Evolutionary conservation across 2,113 vertebrate genomes (phyloP), one percentile per base, ranked within the genome.

Genomic region (Pterocles orientalis): DNA sequence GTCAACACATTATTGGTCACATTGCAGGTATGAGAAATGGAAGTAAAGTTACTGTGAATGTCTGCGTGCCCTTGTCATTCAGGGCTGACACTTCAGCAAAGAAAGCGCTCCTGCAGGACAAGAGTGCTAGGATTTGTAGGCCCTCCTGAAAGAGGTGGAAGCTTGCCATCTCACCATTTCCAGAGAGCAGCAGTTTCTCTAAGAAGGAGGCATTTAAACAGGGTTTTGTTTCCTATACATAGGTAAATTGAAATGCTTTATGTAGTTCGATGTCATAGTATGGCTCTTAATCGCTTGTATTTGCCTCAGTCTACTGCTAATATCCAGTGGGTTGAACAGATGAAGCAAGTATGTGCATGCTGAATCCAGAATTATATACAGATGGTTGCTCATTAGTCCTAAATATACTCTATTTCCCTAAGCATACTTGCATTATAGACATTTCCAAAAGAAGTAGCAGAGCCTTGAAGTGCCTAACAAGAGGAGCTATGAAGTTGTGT

Each of bases 91-190:
- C 61, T 86, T 89, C 86, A 93, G 83, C 58, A 86, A 50, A 82
- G 81, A 29, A 76, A 50, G 89, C 88, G 61, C 86, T 96, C 89
- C 79, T 97, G 94, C 90, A 89, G 95, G 94, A 78, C 94, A 96
- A 66, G 94, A 91, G 80, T 93, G 94, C 79, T 82, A 2, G 6
- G 70, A 82, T 89, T 95, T 86, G 66, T n/a, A 58, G 77, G 48
- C 48, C 60, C 69, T 78, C 31, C 8, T 11, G 45, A 61, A 81
- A 69, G 51, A 80, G 45, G 60, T 72, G 43, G 89, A 90, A 89
- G 81, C 9, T 92, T 81, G 18, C 45, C 54, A 43, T 65, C 69
- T 71, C 47, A 50, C 62, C 66, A 50, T 81, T 89, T 71, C 79
- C 79, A 90, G 51, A 66, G 8, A 92, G 43, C 56, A 85, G 45